Evolutionary conservation across 2,888 invertebrate genomes (phyloP), one percentile per base, ranked within the genome.

Genomic region (Didymodactylos carnosus): DNA sequence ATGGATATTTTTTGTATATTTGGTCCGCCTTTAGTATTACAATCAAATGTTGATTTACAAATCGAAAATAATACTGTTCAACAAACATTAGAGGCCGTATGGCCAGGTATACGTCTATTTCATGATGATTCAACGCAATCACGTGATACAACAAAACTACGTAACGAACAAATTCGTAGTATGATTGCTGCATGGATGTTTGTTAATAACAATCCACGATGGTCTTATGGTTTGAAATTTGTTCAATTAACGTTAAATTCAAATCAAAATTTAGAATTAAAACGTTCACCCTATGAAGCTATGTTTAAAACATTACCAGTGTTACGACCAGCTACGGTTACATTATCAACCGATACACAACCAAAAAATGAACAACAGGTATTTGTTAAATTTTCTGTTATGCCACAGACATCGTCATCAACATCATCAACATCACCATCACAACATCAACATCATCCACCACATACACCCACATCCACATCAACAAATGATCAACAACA

Each of bases 151-250:
- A 35, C 35, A 3, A 62, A 62, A 62, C 8, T 35, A 62, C 62
- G 62, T 35, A 62, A 62, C 35, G 62, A 62, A 62, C 62, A 62
- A 62, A 62, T 62, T 5, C 62, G 62, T 10, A 35, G 35, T 1
- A 62, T 62, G 62, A 62, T 62, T 14, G 62, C 62, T 35, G 62
- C 62, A 62, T 62, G 62, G 62, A 62, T 62, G 62, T 62, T 62
- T 62, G 62, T 62, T 3, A 62, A 62, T 35, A 62, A 62, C 35
- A 62, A 62, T 62, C 62, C 62, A 35, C 62, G 62, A 8, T 62
- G 62, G 62, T 62, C 62, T n/a, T 62, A 62, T 62, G 62, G 62
- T n/a, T 62, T 62, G n/a, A 62, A 62, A 62, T 62, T 62, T 35
- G 62, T 62, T 35, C 62, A 62, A 62, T 62, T 62, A n/a, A 62